Conservation (phyloP, 2,888 invertebrate species). For the Drosophila imparisetae region DNA sequence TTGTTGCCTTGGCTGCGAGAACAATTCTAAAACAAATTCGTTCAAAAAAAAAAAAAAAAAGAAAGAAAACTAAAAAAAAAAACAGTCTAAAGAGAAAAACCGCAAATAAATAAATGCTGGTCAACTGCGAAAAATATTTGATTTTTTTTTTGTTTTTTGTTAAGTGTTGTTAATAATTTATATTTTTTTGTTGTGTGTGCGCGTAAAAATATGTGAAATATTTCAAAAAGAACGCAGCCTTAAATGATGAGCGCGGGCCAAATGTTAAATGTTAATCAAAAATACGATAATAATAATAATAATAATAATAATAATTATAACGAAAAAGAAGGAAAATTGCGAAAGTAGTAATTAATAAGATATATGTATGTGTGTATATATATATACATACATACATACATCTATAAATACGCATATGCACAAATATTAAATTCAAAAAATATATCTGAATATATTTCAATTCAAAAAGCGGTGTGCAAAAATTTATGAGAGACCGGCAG, state of each 20-base stretch:
- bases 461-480: slow-evolving; percentile 57
- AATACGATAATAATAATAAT: slow-evolving; percentile 5
- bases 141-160: slow-evolving; percentile 16
- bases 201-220: slow-evolving; percentile 23
- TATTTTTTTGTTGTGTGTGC: slow-evolving; percentile 28
- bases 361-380: slow-evolving; percentile 13
- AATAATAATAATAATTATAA: slow-evolving; percentile 25
- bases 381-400: neutral
- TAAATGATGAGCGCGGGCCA: slow-evolving; percentile 43
- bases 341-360: slow-evolving; percentile 24
- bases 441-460: slow-evolving; percentile 17
- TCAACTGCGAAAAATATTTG: slow-evolving; percentile 12
- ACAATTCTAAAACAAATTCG: slow-evolving; percentile 16
- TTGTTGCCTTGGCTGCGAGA: slow-evolving; percentile 46
- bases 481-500: slow-evolving; percentile 13
- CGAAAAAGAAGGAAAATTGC: slow-evolving; percentile 11
- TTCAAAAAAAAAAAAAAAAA: slow-evolving; percentile 13
- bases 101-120: slow-evolving; percentile 6
- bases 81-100: slow-evolving; percentile 7
- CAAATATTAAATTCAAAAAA: slow-evolving; percentile 9
- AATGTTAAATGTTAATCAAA: slow-evolving; percentile 23
- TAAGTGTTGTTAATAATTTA: slow-evolving; percentile 11
- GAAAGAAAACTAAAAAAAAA: slow-evolving; percentile 20
- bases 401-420: slow-evolving; percentile 8
- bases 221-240: slow-evolving; percentile 24